Conservation (phyloP, 2,113 vertebrate genomes). For the Nesoenas mayeri region DNA sequence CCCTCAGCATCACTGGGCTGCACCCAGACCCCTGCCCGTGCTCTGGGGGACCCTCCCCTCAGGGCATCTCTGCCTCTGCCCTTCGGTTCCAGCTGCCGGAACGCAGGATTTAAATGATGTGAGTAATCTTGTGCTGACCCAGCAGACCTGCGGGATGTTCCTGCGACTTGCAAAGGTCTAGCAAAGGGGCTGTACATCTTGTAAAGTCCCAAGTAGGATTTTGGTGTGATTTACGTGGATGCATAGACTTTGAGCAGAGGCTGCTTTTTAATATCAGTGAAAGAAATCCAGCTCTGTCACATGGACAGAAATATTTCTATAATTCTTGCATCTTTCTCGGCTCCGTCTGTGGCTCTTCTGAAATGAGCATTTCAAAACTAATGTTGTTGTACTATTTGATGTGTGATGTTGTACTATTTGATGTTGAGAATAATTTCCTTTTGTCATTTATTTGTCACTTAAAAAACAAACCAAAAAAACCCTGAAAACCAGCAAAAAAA, state of each 20-base stretch:
- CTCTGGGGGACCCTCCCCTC: rapidly evolving
- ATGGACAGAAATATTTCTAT: not conserved
- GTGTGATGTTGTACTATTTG: not conserved
- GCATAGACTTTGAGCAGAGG: not conserved
- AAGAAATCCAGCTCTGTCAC: not conserved
- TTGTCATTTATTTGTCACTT: not conserved
- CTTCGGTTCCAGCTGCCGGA: not conserved
- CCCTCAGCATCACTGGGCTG: not conserved
- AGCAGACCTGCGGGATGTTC: not conserved
- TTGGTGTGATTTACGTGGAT: not conserved
- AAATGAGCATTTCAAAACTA: not conserved
- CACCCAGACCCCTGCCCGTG: not conserved
- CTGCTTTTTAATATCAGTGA: not conserved
- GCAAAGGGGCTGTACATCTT: not conserved
- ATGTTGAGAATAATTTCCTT: not conserved
- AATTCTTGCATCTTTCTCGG: not conserved
- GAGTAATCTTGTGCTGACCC: not conserved
- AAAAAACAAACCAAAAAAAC: not conserved
- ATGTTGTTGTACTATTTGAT: not conserved
- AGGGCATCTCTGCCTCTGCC: not conserved
- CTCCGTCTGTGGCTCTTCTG: not conserved
- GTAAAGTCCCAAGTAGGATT: not conserved
- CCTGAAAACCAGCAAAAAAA: not conserved
- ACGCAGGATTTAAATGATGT: rapidly evolving
- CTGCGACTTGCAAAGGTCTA: rapidly evolving